These are phyloP conservation scores for Melangyna quadrimaculata DNA, from an alignment of 2,888 invertebrate species.

Conservation along the genomic window DNA sequence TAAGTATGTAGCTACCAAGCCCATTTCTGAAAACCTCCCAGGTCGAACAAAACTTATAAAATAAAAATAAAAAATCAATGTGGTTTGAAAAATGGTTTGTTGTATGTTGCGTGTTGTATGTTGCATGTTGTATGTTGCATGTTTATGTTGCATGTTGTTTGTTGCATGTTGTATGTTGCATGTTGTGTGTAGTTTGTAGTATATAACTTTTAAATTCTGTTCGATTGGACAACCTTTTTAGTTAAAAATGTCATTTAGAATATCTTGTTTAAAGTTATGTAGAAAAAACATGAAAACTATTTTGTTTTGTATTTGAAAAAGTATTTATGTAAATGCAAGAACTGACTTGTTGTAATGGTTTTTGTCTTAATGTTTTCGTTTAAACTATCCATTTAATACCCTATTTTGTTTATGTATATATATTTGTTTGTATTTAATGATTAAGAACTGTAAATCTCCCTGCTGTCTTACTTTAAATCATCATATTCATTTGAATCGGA, in stretches of 20 bases:
- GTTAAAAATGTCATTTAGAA: slow-evolving; percentile 57
- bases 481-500: slow-evolving; percentile 80
- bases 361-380: neutral
- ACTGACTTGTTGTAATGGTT: neutral
- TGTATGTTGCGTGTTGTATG: too few relatives aligned
- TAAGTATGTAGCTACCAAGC: too few relatives aligned
- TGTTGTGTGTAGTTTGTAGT: neutral
- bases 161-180: slow-evolving; percentile 1
- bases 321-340: neutral
- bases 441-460: slow-evolving; percentile 48
- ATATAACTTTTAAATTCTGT: slow-evolving; percentile 12
- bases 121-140: too few relatives aligned
- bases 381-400: neutral
- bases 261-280: slow-evolving; percentile 34
- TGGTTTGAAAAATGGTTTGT: too few relatives aligned
- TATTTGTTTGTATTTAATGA: neutral
- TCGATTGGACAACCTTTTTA: slow-evolving; percentile 18
- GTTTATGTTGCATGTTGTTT: too few relatives aligned
- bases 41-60: too few relatives aligned
- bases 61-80: too few relatives aligned
- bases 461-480: slow-evolving; percentile 78
- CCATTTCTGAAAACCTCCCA: too few relatives aligned
- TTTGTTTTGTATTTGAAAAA: neutral
- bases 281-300: slow-evolving; percentile 29
- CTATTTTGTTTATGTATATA: too few relatives aligned